Base-by-base conservation (phyloP, 2,888 invertebrate species). In the Archips crataeganus region DNA sequence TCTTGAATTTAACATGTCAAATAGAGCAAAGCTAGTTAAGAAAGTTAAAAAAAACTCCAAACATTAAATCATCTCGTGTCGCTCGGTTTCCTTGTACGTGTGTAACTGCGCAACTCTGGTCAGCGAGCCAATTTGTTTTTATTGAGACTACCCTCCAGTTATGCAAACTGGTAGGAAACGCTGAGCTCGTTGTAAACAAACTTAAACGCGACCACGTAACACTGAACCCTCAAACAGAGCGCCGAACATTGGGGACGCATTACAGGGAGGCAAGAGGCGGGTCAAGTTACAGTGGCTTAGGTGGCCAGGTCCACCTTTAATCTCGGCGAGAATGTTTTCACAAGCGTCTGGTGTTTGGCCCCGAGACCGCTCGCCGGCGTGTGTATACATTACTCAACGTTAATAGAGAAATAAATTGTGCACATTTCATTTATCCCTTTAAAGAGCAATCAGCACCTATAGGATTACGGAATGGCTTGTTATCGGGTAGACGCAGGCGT, bases 391-490 rank as follows among this genome's bases (percentile, higher is more conserved):
- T 91, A 87, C 89, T 87, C 86, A 85, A 87, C 88, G 90, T 89
- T 94, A 94, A 94, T 94, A 92, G 92, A 94, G 94, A 94, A 91
- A 93, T 93, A 93, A 93, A 93, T 91, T 93, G 90, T 87, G 85
- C 84, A 85, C 86, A 88, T 90, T 91, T 87, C 87, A 89, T 92
- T 89, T 91, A 90, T 91, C 91, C 91, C 91, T 89, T 93, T 91
- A 90, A 89, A 88, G 82, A 85, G 84, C 84, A 86, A 90, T 91
- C 91, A 86, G 86, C 83, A 84, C 84, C 85, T 86, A 85, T 84
- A 83, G 70, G 82, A 84, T 90, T 87, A 88, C 84, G 85, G 85
- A 86, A 89, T 80, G 79, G 82, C 81, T 80, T 82, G 87, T 85
- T 93, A 92, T 93, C 91, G 88, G 79, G 64, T 70, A 74, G 77